phyloP scores from a whole-genome alignment of 2,888 invertebrate species.

The Ptychoptera contaminata region DNA sequence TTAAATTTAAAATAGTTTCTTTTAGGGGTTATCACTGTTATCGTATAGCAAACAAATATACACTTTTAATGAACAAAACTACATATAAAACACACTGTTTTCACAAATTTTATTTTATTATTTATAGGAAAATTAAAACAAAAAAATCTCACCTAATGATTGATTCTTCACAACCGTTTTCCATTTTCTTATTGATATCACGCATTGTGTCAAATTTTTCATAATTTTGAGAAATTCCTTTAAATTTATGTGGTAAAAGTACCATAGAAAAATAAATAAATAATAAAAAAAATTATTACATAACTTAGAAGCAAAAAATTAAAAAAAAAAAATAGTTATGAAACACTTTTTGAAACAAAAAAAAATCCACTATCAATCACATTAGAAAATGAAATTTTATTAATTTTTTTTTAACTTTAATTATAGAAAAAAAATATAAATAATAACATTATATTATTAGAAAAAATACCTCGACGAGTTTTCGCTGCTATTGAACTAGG shows the following conservation, averaged over 20 bases:
- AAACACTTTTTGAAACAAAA: conserved; percentile 3
- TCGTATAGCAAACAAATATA: conserved; percentile 5
- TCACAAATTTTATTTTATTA: background rate
- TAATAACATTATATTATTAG: conserved; percentile 7
- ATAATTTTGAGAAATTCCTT: conserved; percentile 66
- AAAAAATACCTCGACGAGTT: conserved; percentile 54
- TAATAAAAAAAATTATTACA: conserved; percentile 13
- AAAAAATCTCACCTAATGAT: conserved; percentile 36
- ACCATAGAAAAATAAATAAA: conserved; percentile 12
- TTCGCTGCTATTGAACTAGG: conserved; percentile 80
- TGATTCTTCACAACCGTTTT: conserved; percentile 49
- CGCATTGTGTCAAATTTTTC: conserved; percentile 62
- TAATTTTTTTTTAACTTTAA: conserved; percentile 4
- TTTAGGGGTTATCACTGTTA: no score
- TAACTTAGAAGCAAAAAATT: conserved; percentile 7
- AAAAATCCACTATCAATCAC: conserved; percentile 7
- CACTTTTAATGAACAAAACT: conserved; percentile 13
- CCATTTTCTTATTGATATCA: conserved; percentile 51
- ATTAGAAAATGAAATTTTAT: conserved; percentile 6
- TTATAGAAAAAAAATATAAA: background rate
- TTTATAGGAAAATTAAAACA: conserved; percentile 10
- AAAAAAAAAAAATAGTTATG: background rate
- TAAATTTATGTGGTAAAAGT: no score
- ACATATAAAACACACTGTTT: conserved; percentile 9
- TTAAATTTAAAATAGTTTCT: no score